phyloP scores from a whole-genome alignment of 37 sponge, comb jelly and placozoan species.

The Spongilla lacustris region DNA sequence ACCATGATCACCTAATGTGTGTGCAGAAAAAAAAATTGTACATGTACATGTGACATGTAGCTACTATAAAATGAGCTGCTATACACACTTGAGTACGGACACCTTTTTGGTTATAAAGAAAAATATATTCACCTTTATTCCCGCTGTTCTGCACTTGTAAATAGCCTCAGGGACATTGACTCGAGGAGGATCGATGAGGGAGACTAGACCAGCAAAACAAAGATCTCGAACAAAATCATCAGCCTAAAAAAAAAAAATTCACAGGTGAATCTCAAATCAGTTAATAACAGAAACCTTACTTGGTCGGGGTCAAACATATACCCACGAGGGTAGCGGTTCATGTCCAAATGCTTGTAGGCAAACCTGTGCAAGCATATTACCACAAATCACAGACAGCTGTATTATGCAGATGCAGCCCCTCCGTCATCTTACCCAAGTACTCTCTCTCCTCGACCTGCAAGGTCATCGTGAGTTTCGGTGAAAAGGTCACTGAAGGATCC shows the following conservation, averaged over 20 bases:
- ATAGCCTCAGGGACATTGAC: constrained; percentile 95
- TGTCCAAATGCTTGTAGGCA: constrained; percentile 71
- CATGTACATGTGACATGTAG: no score
- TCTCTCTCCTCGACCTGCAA: constrained; percentile 96
- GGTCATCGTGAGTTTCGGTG: constrained; percentile 69
- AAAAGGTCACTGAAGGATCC: constrained; percentile 59
- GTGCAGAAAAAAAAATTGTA: background rate
- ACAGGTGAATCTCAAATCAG: background rate
- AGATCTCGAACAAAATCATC: constrained; percentile 86
- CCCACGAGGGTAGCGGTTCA: constrained; percentile 70
- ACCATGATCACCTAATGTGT: constrained; percentile 70
- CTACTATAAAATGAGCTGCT: no score
- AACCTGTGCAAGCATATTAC: constrained; percentile 41
- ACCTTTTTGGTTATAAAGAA: no score
- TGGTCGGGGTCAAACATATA: constrained; percentile 83
- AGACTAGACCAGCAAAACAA: constrained; percentile 95
- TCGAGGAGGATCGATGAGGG: constrained; percentile 96
- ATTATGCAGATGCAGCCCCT: background rate
- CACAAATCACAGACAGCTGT: background rate
- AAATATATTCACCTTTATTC: constrained; percentile 69
- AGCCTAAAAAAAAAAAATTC: constrained; percentile 3
- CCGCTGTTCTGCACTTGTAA: constrained; percentile 91
- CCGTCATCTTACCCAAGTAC: constrained; percentile 83
- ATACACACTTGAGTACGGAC: no score
- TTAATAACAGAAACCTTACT: constrained; percentile 1